Evolutionary conservation across 2,113 vertebrate genomes (phyloP).

Genomic region (Vidua macroura): DNA sequence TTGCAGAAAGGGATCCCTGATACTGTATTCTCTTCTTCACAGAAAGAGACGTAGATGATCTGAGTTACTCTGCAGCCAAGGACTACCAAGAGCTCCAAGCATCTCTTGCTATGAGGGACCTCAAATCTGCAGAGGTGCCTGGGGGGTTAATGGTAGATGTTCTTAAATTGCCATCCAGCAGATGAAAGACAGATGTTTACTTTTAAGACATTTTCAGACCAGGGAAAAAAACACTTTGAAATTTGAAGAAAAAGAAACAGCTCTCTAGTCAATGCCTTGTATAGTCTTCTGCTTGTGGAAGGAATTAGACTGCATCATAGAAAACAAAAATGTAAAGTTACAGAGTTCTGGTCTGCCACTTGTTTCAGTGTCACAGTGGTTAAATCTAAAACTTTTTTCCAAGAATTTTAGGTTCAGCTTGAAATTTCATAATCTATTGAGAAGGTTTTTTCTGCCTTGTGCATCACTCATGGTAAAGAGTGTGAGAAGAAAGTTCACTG

Average conservation of each 20-base stretch:
- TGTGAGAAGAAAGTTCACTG: not conserved
- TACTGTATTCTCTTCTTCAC: not conserved
- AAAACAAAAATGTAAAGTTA: not conserved
- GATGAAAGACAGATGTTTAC: slow-evolving; percentile 56
- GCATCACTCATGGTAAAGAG: not conserved
- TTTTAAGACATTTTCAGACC: slow-evolving; percentile 18
- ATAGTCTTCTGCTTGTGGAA: not conserved
- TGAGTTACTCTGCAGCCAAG: not conserved
- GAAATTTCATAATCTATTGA: not conserved
- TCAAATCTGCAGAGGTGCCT: not conserved
- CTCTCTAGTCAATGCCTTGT: not conserved
- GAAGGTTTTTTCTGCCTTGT: not conserved
- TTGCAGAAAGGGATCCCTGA: not conserved
- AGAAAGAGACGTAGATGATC: not conserved
- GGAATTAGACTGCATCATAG: not conserved
- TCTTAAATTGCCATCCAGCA: not conserved
- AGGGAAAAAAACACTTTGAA: slow-evolving; percentile 9
- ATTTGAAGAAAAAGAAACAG: slow-evolving; percentile 5
- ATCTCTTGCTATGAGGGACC: not conserved
- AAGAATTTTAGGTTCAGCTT: not conserved
- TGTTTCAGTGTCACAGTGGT: not conserved
- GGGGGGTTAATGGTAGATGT: slow-evolving; percentile 23
- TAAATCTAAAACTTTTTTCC: not conserved
- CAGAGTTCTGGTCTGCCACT: not conserved
- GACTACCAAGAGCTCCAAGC: not conserved